Evolutionary conservation across 2,888 invertebrate genomes (phyloP).

Genomic region (Ptilodon capucinus): DNA sequence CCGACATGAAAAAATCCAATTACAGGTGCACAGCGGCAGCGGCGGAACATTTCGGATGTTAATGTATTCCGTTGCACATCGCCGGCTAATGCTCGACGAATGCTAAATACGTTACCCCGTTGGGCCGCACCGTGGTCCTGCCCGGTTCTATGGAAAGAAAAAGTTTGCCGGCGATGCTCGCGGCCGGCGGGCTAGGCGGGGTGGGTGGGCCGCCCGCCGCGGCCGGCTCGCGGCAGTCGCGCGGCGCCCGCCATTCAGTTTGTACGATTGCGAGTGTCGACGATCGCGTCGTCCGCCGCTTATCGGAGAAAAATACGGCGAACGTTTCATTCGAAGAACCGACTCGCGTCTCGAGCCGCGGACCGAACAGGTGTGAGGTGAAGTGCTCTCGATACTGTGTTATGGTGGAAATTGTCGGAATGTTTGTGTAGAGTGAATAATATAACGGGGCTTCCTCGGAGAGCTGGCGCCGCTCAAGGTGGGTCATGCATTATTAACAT

Average conservation of each 20-base stretch:
- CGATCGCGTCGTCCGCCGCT: slow-evolving; percentile 3
- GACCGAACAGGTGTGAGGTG: slow-evolving; percentile 39
- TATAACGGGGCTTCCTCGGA: slow-evolving; percentile 51
- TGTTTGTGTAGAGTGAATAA: slow-evolving; percentile 55
- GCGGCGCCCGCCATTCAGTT: slow-evolving; percentile 54
- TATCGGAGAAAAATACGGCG: background rate
- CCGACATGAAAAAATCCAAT: slow-evolving; percentile 5
- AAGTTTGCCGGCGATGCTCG: slow-evolving; percentile 14
- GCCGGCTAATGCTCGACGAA: slow-evolving; percentile 30
- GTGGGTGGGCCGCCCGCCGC: slow-evolving; percentile 20
- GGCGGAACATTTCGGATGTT: slow-evolving; percentile 14
- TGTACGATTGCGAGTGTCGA: slow-evolving; percentile 20
- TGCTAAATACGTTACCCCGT: slow-evolving; percentile 33
- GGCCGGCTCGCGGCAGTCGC: slow-evolving; percentile 47
- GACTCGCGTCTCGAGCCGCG: slow-evolving; percentile 1
- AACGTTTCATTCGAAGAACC: background rate
- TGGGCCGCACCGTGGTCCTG: slow-evolving; percentile 20
- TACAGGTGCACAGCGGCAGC: slow-evolving; percentile 13
- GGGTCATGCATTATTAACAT: slow-evolving; percentile 44
- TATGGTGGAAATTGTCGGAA: slow-evolving; percentile 40
- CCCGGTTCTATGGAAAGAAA: slow-evolving; percentile 20
- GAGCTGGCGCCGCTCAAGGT: slow-evolving; percentile 67
- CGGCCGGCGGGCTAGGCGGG: slow-evolving; percentile 12
- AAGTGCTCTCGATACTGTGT: slow-evolving; percentile 38
- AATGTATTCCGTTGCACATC: slow-evolving; percentile 30